Evolutionary conservation across 2,113 vertebrate species (phyloP), one percentile per base, ranked within the genome.

Genomic region (Nicator chloris): DNA sequence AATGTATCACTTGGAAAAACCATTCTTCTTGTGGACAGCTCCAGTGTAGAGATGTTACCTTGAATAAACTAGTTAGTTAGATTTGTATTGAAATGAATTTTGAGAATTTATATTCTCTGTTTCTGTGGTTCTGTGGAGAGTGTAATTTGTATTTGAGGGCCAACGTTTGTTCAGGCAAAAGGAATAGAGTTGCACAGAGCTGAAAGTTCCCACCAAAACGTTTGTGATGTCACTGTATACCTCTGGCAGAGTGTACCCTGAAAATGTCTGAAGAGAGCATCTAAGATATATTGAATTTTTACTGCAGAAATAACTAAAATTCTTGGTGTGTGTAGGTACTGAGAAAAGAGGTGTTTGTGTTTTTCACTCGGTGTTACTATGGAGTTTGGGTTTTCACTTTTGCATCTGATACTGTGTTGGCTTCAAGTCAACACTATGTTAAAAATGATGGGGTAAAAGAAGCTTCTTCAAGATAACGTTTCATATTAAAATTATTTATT

Each of bases 261-360:
- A 51, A 72, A 83, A 54, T 80, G 8, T 61, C 5, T 54, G 11
- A 53, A 45, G 50, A 77, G 30, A 65, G 11, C 30, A 30, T 91
- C 13, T 50, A 47, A 61, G 59, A 65, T 49, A 2, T 49, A 13
- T 37, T 0, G 1, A 4, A 2, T 40, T 80, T 89, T 72, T 45
- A 27, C 50, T 85, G 47, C 15, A 61, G 50, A 77, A 82, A 28
- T 80, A 53, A 45, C 13, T 61, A 16, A 51, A 59, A 49, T 49
- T 57, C 8, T 72, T 87, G 15, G 6, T 91, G 16, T 9, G 2
- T 35, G 11, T 24, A 68, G 47, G 13, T 31, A 5, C 28, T 56
- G 64, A 21, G 15, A 9, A n/a, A 72, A 73, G 39, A 30, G 5
- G 11, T 66, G 2, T 72, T 88, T 4, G 1, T 1, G 0, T 44